Evolutionary conservation across 2,888 invertebrate genomes (phyloP), one percentile per base, ranked within the genome.

Genomic region (Fragum whitleyi): DNA sequence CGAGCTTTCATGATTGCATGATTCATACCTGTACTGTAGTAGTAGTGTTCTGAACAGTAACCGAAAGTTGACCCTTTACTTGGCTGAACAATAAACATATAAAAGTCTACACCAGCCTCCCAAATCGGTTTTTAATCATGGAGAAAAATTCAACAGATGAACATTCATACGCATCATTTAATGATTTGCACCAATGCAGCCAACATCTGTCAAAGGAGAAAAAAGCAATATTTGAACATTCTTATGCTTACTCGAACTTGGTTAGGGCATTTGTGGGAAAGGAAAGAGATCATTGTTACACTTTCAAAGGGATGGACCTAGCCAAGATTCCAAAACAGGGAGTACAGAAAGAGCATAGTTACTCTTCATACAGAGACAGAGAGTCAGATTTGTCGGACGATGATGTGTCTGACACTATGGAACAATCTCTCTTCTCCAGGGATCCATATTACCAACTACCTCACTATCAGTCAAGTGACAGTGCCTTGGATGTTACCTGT

Each of bases 401-500:
- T 29, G 73, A 80, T 51, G 32, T 79, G 21, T 59, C 32, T 19
- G 29, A 59, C 1, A 26, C 61, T 32, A 3, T 7, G 42, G 36
- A 51, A 5, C 53, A 61, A n/a, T 29, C 28, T 28, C 32, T 42
- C 14, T 36, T 47, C 19, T 32, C 23, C 6, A 39, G 47, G 26
- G 71, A 61, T 39, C 61, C 28, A 6, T 1, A 29, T 21, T 42
- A 59, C 19, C 29, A 77, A 47, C 78, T 84, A 76, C 81, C 84
- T 71, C 84, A 84, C 42, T 76, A 84, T 61, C 69, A 73, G 53
- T 84, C 84, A 21, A 84, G 81, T 47, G 84, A 84, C 68, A 84
- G 84, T 81, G 84, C 84, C 76, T 79, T 84, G 71, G 84, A 84
- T 76, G 78, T 84, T 1, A 84, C 81, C 21, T 74, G 84, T 36